Evolutionary conservation across 2,113 vertebrate genomes (phyloP), one percentile per base, ranked within the genome.

Genomic region (Peromyscus polionotus): DNA sequence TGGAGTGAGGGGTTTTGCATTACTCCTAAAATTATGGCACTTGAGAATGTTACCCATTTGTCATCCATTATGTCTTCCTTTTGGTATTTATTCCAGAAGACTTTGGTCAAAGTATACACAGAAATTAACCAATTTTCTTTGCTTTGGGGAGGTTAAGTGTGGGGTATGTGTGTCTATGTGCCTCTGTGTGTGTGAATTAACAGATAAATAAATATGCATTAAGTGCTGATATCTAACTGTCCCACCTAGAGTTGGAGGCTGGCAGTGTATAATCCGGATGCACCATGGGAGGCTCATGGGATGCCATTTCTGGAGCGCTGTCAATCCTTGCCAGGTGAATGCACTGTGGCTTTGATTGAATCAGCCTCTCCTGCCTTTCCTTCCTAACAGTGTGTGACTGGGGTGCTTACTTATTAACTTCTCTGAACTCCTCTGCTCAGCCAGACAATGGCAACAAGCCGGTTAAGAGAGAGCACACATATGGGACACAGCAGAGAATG

Each of bases 21-120:
- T 76, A 92, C 77, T 97, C 96, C 94, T 98, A 83, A 76, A 98
- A 97, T 96, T 95, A 68, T 75, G 88, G 59, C 86, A 75, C 77
- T 95, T 93, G 83, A 96, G 70, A 96, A 97, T 96, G 76, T 61
- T 19, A 31, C 57, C 51, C 84, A 97, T 96, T 97, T 97, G 93
- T 95, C 95, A 96, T 91, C 54, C 22, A 65, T 95, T 95, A 91
- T 39, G 80, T 31, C 57, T 93, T 92, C 76, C 90, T 96, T 97
- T 77, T 95, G 31, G 36, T 76, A 94, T 87, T 97, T 97, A 93
- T 72, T 93, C 81, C 89, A 96, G 92, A 97, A 92, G 36, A 75
- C 45, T 97, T 92, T 94, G 63, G 77, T 76, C 85, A 88, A 95
- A 88, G 54, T 84, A 14, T 86, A 96, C 28, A 87, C 68, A 83